Percentiles rank a stretch among this genome's conserved stretches.
Evolutionary conservation across 2,797 vertebrate species (phyloP).

Genomic region (Agapornis canus): DNA sequence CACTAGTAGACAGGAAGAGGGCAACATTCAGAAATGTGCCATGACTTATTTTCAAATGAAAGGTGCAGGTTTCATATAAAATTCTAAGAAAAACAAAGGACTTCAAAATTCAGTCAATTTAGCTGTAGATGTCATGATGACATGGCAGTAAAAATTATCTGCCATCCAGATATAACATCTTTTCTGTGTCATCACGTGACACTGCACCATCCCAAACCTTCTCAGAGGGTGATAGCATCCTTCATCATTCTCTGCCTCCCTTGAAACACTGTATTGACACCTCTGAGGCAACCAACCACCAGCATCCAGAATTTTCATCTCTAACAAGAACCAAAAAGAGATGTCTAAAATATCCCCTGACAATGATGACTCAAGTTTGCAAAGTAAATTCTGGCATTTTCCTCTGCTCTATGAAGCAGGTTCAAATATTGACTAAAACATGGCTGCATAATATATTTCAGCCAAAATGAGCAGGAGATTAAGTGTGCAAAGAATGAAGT

Average conservation of each 20-base stretch:
- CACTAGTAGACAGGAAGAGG: background rate
- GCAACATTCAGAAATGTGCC: background rate
- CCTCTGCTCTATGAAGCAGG: background rate
- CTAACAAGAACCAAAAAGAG: background rate
- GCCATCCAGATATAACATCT: background rate
- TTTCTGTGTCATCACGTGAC: fast-evolving
- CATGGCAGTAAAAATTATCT: background rate
- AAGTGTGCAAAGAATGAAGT: background rate
- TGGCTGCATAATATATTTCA: background rate
- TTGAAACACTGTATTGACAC: background rate
- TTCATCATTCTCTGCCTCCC: background rate
- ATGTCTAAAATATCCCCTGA: fast-evolving
- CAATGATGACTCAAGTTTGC: background rate
- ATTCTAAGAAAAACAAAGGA: background rate
- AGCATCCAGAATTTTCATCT: background rate
- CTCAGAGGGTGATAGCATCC: background rate
- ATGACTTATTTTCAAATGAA: background rate
- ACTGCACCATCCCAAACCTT: background rate
- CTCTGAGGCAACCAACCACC: background rate
- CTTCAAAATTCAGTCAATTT: background rate
- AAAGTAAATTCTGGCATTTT: background rate
- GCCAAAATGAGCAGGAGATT: background rate
- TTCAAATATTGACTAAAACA: background rate
- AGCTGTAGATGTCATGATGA: background rate
- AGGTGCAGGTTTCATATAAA: background rate